A percentile compares a stretch with the other conserved stretches of the same genome.
These are phyloP conservation scores for Halictus ligatus DNA, from an alignment of 2,888 invertebrate species.

Conservation along the genomic window DNA sequence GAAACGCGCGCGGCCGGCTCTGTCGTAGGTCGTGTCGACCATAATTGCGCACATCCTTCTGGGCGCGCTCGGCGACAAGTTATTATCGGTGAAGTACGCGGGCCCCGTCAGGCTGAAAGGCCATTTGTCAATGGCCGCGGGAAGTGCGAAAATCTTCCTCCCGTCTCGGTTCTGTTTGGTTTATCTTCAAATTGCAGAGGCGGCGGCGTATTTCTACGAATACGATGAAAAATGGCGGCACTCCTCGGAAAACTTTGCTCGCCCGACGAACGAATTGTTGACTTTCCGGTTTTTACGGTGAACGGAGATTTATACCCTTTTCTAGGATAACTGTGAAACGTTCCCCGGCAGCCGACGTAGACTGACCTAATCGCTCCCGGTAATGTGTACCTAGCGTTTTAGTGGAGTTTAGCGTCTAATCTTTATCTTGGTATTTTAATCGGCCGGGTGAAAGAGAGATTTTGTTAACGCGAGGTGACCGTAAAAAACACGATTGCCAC, in stretches of 20 bases:
- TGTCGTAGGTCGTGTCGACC: slow-evolving; percentile 60
- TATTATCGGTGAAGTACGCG: slow-evolving; percentile 66
- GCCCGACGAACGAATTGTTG: not conserved
- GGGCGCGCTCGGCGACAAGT: slow-evolving; percentile 56
- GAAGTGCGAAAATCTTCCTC: slow-evolving; percentile 44
- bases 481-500: not conserved
- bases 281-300: not conserved
- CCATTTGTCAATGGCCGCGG: slow-evolving; percentile 60
- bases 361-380: not conserved
- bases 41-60: slow-evolving; percentile 65
- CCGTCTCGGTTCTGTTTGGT: slow-evolving; percentile 21
- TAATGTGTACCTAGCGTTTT: not conserved
- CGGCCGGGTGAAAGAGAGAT: not conserved
- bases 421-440: not conserved
- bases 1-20: slow-evolving; percentile 29
- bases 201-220: not conserved
- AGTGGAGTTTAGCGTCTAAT: not conserved
- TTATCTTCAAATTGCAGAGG: slow-evolving; percentile 23
- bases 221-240: not conserved
- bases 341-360: not conserved
- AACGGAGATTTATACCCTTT: not conserved
- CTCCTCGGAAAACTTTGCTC: not conserved
- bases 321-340: not conserved
- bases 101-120: slow-evolving; percentile 38
- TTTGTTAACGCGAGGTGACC: not conserved